Percentiles rank a stretch among this genome's conserved stretches.
These are phyloP conservation scores for Potorous gilbertii DNA, from an alignment of 2,797 vertebrate species.

Conservation along the genomic window DNA sequence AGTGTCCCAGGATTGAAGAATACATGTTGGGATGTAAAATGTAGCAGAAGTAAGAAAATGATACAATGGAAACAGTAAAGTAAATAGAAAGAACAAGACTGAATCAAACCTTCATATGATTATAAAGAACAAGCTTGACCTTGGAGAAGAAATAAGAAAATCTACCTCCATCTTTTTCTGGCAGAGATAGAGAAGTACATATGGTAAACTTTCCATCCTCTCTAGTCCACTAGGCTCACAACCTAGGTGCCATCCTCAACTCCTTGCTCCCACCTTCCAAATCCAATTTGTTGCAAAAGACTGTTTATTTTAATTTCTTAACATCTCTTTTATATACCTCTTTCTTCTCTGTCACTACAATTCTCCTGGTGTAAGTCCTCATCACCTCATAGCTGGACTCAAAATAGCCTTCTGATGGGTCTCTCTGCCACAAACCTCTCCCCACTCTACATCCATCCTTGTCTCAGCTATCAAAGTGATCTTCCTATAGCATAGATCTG, in stretches of 20 bases:
- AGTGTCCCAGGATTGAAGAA: neutral
- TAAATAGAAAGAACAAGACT: neutral
- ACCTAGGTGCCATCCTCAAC: neutral
- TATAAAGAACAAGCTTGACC: neutral
- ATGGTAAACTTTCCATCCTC: neutral
- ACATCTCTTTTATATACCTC: neutral
- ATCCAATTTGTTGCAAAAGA: neutral
- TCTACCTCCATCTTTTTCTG: neutral
- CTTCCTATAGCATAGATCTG: neutral
- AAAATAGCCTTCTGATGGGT: neutral
- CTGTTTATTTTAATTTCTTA: neutral
- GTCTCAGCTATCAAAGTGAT: neutral
- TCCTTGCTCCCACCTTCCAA: neutral
- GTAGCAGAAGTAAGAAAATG: neutral
- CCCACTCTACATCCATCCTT: neutral
- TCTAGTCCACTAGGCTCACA: neutral
- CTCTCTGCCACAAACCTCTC: neutral
- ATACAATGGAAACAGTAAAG: neutral
- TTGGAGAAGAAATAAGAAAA: neutral
- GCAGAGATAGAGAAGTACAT: neutral
- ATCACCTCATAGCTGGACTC: neutral
- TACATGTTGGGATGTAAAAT: neutral
- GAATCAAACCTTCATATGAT: neutral
- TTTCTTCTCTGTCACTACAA: neutral
- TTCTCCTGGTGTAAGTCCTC: neutral